Evolutionary conservation across 2,888 invertebrate species (phyloP), one percentile per base, ranked within the genome.

Genomic region (Cremastinae sp.): DNA sequence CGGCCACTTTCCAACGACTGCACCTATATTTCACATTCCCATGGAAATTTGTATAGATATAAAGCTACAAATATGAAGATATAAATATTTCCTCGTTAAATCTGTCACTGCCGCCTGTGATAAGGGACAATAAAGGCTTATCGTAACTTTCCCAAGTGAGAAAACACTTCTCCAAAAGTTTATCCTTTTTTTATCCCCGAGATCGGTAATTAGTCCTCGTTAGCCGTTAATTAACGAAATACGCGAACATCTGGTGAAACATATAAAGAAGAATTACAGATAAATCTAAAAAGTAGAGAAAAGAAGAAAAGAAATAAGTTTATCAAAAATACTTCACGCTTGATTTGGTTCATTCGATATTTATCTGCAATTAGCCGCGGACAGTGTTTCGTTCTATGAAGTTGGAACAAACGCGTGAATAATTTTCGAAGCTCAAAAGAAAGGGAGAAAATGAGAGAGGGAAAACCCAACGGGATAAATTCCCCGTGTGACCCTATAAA

Each of bases 401-500:
- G 4, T 41, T 49, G 18, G 45, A 14, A 45, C 35, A 28, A 71
- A 16, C 51, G 66, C 61, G 62, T 69, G 73, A 76, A 76, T 76
- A 76, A 76, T 76, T 73, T 69, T 16, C 7, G 28, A 47, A 51
- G 45, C 45, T 65, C 35, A 49, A 49, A 43, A 39, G 20, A 53
- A 18, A 58, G 66, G 22, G 14, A 62, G 49, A 22, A n/a, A 22
- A 41, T 62, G 51, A 43, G 55, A 64, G n/a, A 18, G 12, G 18
- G n/a, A 58, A 14, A 43, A 43, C 74, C 53, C 70, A 66, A 61
- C 72, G 69, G 79, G 74, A 65, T 65, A 71, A 78, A 75, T 71
- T 78, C 71, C 75, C 75, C 59, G 71, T 76, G 80, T 78, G 73
- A 78, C 80, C 75, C 71, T 78, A n/a, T n/a, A 66, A 74, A 78